Conservation (phyloP, 30 jellyfish, hydroid and myxozoan genomes). For the Hydractinia symbiolongicarpus region DNA sequence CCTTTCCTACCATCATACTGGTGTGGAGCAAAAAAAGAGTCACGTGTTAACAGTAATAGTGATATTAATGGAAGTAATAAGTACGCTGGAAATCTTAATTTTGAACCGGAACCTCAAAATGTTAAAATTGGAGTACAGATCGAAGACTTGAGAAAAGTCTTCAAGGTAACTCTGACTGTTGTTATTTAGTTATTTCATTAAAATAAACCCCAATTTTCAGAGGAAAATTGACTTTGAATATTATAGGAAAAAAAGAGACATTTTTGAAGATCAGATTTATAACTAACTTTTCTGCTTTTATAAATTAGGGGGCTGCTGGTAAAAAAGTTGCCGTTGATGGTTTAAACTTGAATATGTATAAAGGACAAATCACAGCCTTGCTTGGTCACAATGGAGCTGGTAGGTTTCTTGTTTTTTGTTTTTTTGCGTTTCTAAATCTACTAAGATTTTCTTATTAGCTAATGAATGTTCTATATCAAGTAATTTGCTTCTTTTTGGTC, state of each 20-base stretch:
- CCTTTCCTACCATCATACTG: conserved; percentile 69
- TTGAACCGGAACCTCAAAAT: conserved; percentile 56
- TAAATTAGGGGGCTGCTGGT: conserved; percentile 79
- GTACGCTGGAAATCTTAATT: conserved; percentile 30
- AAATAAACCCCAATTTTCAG: neutral
- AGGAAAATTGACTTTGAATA: too few species aligned
- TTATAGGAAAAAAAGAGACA: neutral
- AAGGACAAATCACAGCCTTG: conserved; percentile 89
- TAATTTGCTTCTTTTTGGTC: too few species aligned
- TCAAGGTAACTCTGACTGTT: conserved; percentile 24
- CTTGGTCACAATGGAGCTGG: conserved; percentile 99
- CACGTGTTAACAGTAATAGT: neutral
- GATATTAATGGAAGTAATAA: neutral
- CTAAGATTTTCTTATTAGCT: too few species aligned
- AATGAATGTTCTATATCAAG: too few species aligned
- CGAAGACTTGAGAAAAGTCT: conserved; percentile 45
- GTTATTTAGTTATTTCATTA: neutral
- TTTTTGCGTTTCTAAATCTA: too few species aligned
- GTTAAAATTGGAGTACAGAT: conserved; percentile 59
- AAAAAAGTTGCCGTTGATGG: conserved; percentile 85
- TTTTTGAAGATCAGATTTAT: neutral
- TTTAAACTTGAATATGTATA: conserved; percentile 55
- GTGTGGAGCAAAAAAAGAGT: conserved; percentile 48
- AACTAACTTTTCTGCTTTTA: neutral
- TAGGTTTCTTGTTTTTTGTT: conserved; percentile 6